Conservation (phyloP, 2,797 vertebrate genomes). For the Choloepus didactylus region DNA sequence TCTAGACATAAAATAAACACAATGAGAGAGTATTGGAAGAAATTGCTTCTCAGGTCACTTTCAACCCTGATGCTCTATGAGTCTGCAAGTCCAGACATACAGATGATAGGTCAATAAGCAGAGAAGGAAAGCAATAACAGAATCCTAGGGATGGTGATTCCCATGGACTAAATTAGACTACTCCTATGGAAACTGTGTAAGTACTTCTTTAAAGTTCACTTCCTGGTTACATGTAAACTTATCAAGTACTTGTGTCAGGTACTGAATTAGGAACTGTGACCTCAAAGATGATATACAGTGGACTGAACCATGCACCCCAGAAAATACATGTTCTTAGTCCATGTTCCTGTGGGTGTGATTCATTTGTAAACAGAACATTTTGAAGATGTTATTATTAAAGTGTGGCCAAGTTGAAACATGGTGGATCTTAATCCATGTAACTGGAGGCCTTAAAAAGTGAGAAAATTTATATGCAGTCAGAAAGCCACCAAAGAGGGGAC, state of each 20-base stretch:
- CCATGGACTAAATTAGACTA: not conserved
- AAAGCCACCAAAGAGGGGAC: no score
- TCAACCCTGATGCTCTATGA: not conserved
- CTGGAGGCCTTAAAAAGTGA: no score
- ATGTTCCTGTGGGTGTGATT: no score
- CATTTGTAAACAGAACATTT: no score
- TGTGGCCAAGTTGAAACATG: no score
- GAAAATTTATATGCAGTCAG: no score
- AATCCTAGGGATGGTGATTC: not conserved
- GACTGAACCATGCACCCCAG: no score
- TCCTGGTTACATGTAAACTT: not conserved
- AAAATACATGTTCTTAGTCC: no score
- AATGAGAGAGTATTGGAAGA: not conserved
- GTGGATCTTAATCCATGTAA: no score
- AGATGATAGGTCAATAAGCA: not conserved
- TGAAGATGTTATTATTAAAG: no score
- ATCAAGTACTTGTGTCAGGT: not conserved
- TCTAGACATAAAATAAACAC: not conserved
- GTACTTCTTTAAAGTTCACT: not conserved
- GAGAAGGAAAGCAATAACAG: not conserved
- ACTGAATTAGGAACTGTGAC: conserved; percentile 30
- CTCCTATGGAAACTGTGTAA: not conserved
- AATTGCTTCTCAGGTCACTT: not conserved
- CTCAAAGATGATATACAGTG: not conserved
- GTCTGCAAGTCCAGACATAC: not conserved